These are phyloP conservation scores for Camponotus floridanus DNA, from an alignment of 1,140 invertebrate genomes.

Conservation along the genomic window DNA sequence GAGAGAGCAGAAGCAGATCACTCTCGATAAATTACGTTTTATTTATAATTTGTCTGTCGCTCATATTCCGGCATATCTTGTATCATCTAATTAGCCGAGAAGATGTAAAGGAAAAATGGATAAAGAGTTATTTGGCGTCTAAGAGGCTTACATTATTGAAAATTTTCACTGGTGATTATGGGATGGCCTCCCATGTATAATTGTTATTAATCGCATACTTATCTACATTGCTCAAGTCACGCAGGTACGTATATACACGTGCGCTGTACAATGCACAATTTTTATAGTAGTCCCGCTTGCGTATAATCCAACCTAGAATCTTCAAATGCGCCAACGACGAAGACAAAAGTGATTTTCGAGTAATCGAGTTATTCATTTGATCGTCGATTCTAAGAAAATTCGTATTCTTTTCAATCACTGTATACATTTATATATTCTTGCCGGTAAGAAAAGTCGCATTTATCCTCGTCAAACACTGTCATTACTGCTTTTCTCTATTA, in stretches of 20 bases:
- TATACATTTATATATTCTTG: constrained; percentile 32
- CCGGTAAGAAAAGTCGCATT: constrained; percentile 36
- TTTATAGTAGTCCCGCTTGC: constrained; percentile 32
- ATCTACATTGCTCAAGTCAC: constrained; percentile 74
- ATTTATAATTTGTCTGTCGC: constrained; percentile 68
- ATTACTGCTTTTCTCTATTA: constrained; percentile 39
- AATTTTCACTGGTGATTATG: constrained; percentile 23
- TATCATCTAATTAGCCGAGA: constrained; percentile 66
- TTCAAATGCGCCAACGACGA: constrained; percentile 13
- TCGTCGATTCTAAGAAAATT: neutral
- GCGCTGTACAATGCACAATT: constrained; percentile 62
- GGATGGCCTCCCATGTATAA: constrained; percentile 30
- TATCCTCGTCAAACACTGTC: constrained; percentile 35
- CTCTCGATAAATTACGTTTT: constrained; percentile 70
- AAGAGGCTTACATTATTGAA: constrained; percentile 54
- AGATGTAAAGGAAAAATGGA: constrained; percentile 58
- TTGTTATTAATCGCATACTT: constrained; percentile 71
- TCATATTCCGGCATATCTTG: constrained; percentile 53
- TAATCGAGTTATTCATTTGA: constrained; percentile 18
- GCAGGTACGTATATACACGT: constrained; percentile 70
- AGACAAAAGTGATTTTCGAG: constrained; percentile 46
- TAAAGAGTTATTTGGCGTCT: constrained; percentile 48
- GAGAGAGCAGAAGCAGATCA: constrained; percentile 31
- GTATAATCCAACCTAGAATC: constrained; percentile 55
- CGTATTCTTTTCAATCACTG: constrained; percentile 22